These are phyloP conservation scores for Percina caprodes DNA, from an alignment of 2,113 vertebrate species.

Conservation along the genomic window DNA sequence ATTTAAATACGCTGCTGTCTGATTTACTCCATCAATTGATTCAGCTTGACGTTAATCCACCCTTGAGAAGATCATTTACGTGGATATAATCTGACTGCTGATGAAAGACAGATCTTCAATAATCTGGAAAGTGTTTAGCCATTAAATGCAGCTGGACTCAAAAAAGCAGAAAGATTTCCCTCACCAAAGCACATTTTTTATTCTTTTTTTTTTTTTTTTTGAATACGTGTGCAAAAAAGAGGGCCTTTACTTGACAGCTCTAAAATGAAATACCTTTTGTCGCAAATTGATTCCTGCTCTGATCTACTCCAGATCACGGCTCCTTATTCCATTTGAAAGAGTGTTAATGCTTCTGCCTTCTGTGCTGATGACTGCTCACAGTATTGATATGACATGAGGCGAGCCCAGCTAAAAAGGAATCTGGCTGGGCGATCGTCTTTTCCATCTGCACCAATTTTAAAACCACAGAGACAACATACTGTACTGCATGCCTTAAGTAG, in stretches of 20 bases:
- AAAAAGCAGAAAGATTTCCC: background rate
- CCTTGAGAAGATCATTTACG: background rate
- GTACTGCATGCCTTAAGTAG: background rate
- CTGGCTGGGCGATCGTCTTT: conserved; percentile 26
- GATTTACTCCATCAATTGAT: conserved; percentile 22
- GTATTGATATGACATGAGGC: conserved; percentile 22
- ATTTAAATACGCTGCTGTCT: conserved; percentile 9
- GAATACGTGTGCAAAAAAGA: background rate
- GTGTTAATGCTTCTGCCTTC: conserved; percentile 8
- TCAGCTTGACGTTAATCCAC: background rate
- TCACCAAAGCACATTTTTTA: background rate
- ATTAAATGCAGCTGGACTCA: background rate
- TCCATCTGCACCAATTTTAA: conserved; percentile 43
- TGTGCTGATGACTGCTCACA: conserved; percentile 35
- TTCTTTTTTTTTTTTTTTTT: conserved; percentile 1
- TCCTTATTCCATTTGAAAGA: conserved; percentile 21
- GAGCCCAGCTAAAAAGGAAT: conserved; percentile 27
- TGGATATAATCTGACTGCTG: conserved; percentile 1
- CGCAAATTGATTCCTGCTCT: conserved; percentile 12
- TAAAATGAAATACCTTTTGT: conserved; percentile 10
- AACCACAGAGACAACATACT: background rate
- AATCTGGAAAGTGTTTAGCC: background rate
- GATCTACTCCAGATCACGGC: conserved; percentile 32
- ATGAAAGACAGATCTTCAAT: background rate
- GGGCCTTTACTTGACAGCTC: background rate